Base-by-base conservation (phyloP, 2,888 invertebrate species). In the Callyntrura sp. region DNA sequence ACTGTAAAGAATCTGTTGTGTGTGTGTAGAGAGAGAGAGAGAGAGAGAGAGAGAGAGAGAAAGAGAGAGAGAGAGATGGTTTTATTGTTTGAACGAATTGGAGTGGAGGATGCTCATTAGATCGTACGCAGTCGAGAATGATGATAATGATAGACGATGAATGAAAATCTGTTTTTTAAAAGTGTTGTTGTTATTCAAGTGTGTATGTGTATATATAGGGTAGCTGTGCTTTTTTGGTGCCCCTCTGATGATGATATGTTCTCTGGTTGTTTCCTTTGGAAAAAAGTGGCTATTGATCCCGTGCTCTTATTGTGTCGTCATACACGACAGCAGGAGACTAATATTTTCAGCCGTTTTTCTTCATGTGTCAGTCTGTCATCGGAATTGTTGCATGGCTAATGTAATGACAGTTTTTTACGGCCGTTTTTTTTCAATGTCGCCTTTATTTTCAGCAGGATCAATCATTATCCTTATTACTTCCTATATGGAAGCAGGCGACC, bases 61-160 rank as follows among this genome's bases (percentile, higher is more conserved):
- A n/a, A n/a, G n/a, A n/a, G n/a, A n/a, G n/a, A n/a, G n/a, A 35
- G 3, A 35, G 35, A 2, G 35, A 35, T 35, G 23, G 8, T 76
- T 48, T n/a, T 43, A 76, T 76, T 76, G 76, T 76, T 51, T 76
- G 23, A 76, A 48, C 14, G 76, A 76, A 76, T 76, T 76, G 76
- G 76, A 76, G 76, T 76, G 76, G 25, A 76, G 43, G 65, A 43
- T 73, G 20, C 20, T 73, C 73, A 73, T 73, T 28, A 28, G 12
- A 6, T 17, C 11, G 20, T 23, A 20, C 11, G 5, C 65, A 65
- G 28, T n/a, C 3, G 51, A 35, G 35, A 2, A 5, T 51, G 3
- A 11, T 11, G n/a, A 51, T 6, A 1, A 65, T 14, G 12, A 28
- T 28, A 23, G 12, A n/a, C 20, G 45, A 73, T 73, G 73, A 73